phyloP scores from a whole-genome alignment of 2,113 vertebrate species.

The Epinephelus moara region DNA sequence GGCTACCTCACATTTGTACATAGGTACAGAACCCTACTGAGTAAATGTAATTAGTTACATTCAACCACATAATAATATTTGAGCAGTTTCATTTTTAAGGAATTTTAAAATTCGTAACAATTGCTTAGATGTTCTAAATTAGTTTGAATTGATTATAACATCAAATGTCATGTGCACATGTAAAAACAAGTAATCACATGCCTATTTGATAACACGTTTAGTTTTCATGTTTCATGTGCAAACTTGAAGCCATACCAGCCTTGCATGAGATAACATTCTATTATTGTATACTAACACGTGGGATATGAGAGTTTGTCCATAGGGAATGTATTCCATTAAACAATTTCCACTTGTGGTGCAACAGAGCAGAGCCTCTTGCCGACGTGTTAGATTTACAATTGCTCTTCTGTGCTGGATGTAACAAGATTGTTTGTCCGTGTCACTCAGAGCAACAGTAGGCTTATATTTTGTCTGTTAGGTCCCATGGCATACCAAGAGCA shows the following conservation, averaged over 20 bases:
- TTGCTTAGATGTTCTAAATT: not conserved
- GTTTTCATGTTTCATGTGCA: conserved; percentile 1
- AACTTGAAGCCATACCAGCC: not conserved
- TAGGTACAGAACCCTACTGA: not conserved
- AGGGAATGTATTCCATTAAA: conserved; percentile 51
- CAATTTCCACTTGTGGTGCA: conserved; percentile 35
- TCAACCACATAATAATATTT: not conserved
- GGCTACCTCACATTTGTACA: not conserved
- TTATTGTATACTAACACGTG: conserved; percentile 3
- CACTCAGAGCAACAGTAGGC: conserved; percentile 62
- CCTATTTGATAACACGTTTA: not conserved
- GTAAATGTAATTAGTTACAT: not conserved
- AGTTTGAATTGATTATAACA: not conserved
- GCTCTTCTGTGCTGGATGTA: conserved; percentile 48
- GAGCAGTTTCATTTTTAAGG: not conserved
- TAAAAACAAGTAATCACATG: not conserved
- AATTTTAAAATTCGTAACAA: not conserved
- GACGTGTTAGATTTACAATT: conserved; percentile 48
- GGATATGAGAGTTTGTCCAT: conserved; percentile 15
- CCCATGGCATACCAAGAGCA: conserved; percentile 52
- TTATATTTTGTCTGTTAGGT: conserved; percentile 49
- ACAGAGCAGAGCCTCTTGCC: conserved; percentile 23
- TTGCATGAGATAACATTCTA: conserved; percentile 7
- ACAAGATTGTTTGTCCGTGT: conserved; percentile 59
- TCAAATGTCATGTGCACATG: not conserved